These are phyloP conservation scores for Brachirus orientalis DNA, from an alignment of 2,113 vertebrate genomes.

Conservation along the genomic window DNA sequence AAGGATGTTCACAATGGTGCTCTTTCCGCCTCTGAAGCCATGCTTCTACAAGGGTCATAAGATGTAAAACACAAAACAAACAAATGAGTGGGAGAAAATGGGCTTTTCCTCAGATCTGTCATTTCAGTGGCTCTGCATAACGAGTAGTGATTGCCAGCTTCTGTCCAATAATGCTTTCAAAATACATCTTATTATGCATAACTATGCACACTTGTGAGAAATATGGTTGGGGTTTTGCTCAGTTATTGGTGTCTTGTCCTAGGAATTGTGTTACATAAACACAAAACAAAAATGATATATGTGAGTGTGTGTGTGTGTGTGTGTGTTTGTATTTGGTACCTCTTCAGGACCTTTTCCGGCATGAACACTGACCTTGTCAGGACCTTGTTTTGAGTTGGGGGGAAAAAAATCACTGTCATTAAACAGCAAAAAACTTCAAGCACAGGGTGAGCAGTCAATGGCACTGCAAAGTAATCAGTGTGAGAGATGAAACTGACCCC, in stretches of 20 bases:
- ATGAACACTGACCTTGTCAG: conserved; percentile 1
- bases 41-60: conserved; percentile 7
- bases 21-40: not conserved
- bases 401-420: not conserved
- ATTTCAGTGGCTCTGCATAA: conserved; percentile 24
- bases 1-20: conserved; percentile 35
- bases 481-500: conserved; percentile 26
- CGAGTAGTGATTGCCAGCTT: conserved; percentile 29
- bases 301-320: too few relatives aligned
- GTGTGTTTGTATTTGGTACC: not conserved
- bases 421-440: not conserved
- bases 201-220: conserved; percentile 28
- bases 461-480: not conserved
- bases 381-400: too few relatives aligned
- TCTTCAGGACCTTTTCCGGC: not conserved
- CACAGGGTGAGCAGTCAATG: not conserved
- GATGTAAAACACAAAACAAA: conserved; percentile 40
- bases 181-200: conserved; percentile 29
- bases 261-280: not conserved
- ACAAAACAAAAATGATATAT: not conserved
- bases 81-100: conserved; percentile 22
- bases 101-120: conserved; percentile 35
- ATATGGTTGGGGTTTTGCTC: conserved; percentile 5
- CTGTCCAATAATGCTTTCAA: conserved; percentile 37
- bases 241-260: conserved; percentile 11